phyloP scores from a whole-genome alignment of 2,113 vertebrate genomes.

The Ailuropoda melanoleuca region DNA sequence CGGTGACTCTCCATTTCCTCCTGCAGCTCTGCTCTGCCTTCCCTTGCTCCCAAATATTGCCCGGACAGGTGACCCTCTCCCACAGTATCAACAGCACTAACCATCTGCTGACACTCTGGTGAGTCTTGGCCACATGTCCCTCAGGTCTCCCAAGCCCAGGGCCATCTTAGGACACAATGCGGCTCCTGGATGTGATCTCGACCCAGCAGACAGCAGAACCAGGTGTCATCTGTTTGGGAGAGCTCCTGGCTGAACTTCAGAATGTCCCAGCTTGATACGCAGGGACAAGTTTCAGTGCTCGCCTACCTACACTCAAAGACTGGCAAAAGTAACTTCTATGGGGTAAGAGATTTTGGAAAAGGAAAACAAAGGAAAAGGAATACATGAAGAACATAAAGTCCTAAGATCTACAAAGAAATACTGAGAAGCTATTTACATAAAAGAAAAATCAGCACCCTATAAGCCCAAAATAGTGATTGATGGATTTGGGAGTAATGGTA shows the following conservation, averaged over 20 bases:
- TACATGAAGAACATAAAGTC: neutral
- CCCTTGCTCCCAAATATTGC: neutral
- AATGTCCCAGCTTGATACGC: neutral
- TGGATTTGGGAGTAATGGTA: neutral
- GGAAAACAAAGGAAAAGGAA: neutral
- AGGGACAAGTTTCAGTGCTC: neutral
- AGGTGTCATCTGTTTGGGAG: neutral
- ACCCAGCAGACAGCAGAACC: neutral
- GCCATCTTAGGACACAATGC: neutral
- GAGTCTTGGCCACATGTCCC: neutral
- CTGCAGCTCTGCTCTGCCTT: neutral
- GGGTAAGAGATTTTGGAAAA: neutral
- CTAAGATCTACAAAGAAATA: neutral
- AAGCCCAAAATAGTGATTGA: neutral
- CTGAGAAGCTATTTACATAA: neutral
- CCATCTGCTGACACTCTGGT: neutral
- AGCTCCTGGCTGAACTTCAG: neutral
- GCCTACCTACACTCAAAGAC: neutral
- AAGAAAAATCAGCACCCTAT: neutral
- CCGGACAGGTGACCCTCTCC: neutral
- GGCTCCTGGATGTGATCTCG: neutral
- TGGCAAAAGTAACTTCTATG: neutral
- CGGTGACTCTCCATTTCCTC: neutral
- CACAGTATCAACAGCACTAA: neutral
- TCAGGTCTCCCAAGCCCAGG: neutral